Evolutionary conservation across 2,888 invertebrate species (phyloP).

Genomic region (Acanthococcus lagerstroemiae): DNA sequence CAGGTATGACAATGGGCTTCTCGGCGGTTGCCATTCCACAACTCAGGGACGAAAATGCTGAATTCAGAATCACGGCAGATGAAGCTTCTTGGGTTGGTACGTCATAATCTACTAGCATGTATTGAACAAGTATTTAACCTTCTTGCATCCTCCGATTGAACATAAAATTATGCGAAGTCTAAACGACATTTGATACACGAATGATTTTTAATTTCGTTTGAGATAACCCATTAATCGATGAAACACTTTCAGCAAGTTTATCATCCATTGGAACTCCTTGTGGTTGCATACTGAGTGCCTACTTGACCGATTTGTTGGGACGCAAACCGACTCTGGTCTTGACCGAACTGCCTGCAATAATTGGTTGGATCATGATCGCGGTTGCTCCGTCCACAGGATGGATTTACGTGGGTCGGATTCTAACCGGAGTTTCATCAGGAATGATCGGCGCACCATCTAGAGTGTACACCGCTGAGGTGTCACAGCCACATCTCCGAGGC

Average conservation of each 20-base stretch:
- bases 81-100: slow-evolving; percentile 61
- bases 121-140: background rate
- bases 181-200: too few relatives aligned
- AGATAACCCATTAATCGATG: background rate
- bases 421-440: slow-evolving; percentile 60
- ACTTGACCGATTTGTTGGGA: slow-evolving; percentile 59
- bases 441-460: slow-evolving; percentile 62
- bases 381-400: slow-evolving; percentile 50
- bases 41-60: slow-evolving; percentile 45
- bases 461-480: slow-evolving; percentile 60
- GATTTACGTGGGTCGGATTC: slow-evolving; percentile 52
- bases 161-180: too few relatives aligned
- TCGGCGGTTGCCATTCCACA: slow-evolving; percentile 57
- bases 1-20: slow-evolving; percentile 60
- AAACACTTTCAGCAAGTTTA: slow-evolving; percentile 53
- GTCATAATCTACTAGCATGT: slow-evolving; percentile 35
- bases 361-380: slow-evolving; percentile 57
- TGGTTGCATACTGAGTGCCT: slow-evolving; percentile 60
- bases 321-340: slow-evolving; percentile 53
- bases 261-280: slow-evolving; percentile 57
- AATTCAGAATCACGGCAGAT: slow-evolving; percentile 47
- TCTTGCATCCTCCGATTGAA: background rate
- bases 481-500: slow-evolving; percentile 63
- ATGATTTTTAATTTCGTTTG: too few relatives aligned
- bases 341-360: slow-evolving; percentile 56